Percentiles rank a stretch among this genome's conserved stretches.
phyloP scores from a whole-genome alignment of 2,888 invertebrate species.

The Rotaria macrura region DNA sequence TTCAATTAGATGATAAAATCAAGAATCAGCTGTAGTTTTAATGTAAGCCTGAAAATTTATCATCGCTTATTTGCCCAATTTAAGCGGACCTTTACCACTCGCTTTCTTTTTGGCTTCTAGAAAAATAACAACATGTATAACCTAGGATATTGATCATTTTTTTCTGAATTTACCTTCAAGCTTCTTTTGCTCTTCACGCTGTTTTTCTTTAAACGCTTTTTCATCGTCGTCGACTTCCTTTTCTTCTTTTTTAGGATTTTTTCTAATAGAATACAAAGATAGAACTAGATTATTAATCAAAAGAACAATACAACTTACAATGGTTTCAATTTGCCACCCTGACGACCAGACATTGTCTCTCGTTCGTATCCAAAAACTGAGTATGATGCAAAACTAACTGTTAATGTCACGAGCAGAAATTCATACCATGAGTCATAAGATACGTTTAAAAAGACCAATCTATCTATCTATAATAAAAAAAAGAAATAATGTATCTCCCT shows the following conservation, averaged over 20 bases:
- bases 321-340: conserved; percentile 8
- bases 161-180: not conserved
- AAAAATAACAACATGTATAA: not conserved
- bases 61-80: not conserved
- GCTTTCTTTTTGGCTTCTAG: not conserved
- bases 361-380: not conserved
- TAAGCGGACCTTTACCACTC: not conserved
- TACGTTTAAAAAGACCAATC: not conserved
- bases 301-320: not conserved
- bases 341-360: not conserved
- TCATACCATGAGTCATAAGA: not conserved
- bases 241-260: not conserved
- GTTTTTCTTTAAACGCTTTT: conserved; percentile 7
- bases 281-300: not conserved
- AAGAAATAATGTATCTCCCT: too few relatives aligned
- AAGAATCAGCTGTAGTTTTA: not conserved
- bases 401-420: not conserved
- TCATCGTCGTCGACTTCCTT: conserved; percentile 8
- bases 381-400: not conserved
- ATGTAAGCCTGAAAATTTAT: not conserved
- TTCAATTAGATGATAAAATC: not conserved
- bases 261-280: not conserved
- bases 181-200: not conserved
- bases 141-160: not conserved
- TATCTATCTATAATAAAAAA: not conserved